Conservation (phyloP, 2,888 invertebrate genomes). For the Sinhomidia bicolor region DNA sequence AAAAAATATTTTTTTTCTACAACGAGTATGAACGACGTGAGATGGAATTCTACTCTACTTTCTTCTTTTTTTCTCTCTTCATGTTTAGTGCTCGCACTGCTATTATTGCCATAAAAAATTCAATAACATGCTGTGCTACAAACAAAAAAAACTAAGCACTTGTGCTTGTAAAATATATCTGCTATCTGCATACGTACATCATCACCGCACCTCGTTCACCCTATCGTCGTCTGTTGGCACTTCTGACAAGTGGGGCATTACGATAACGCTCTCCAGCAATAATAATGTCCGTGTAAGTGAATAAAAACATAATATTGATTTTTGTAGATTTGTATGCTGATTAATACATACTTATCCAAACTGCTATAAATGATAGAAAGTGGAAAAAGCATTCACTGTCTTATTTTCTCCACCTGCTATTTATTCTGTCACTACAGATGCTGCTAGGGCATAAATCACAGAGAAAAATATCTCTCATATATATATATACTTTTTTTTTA, state of each 20-base stretch:
- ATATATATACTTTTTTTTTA: neutral
- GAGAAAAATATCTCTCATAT: too few relatives aligned
- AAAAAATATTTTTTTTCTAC: too few relatives aligned
- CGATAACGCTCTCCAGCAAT: neutral
- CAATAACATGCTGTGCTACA: neutral
- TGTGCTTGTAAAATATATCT: too few relatives aligned
- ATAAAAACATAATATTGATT: too few relatives aligned
- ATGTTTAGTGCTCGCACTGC: neutral
- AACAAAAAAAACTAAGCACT: neutral
- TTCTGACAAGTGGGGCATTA: neutral
- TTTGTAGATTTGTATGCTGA: too few relatives aligned
- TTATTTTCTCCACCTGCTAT: neutral
- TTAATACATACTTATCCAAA: too few relatives aligned
- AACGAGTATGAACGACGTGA: neutral
- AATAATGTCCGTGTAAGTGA: neutral
- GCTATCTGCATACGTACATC: too few relatives aligned
- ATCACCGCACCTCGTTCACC: too few relatives aligned
- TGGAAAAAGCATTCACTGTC: too few relatives aligned
- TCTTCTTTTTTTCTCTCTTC: neutral
- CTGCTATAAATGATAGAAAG: too few relatives aligned
- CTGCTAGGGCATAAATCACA: neutral
- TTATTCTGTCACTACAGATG: neutral
- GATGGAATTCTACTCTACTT: too few relatives aligned
- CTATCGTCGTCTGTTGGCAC: too few relatives aligned
- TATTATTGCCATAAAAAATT: neutral